Conservation (phyloP, 2,113 vertebrate genomes). For the rat (Rattus norvegicus) region DNA sequence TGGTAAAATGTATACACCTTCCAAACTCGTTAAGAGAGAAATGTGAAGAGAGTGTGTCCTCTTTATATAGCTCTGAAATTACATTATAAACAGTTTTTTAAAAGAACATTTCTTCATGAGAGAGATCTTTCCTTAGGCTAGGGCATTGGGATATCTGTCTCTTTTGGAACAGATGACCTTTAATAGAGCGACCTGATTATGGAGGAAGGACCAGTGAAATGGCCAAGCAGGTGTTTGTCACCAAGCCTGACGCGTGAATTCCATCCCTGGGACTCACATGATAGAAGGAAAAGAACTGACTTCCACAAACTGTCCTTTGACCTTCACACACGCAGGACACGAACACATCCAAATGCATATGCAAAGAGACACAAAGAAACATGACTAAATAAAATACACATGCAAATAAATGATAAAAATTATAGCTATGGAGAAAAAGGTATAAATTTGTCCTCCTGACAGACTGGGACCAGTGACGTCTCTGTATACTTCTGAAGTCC, state of each 20-base stretch:
- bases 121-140: neutral
- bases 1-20: neutral
- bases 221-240: neutral
- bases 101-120: neutral
- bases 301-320: neutral
- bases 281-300: neutral
- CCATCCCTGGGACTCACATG: neutral
- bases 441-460: neutral
- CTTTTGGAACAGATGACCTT: neutral
- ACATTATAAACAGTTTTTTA: neutral
- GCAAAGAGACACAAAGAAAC: neutral
- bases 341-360: neutral
- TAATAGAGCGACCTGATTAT: neutral
- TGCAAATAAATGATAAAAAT: neutral
- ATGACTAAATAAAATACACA: neutral
- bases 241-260: neutral
- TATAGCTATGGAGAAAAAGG: neutral
- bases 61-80: neutral
- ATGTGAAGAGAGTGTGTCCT: neutral
- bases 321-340: neutral
- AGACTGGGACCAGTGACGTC: neutral
- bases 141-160: neutral
- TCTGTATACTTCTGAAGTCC: neutral
- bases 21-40: neutral
- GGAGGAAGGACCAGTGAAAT: neutral